Evolutionary conservation across 2,797 vertebrate species (phyloP).

Genomic region (Picus viridis): DNA sequence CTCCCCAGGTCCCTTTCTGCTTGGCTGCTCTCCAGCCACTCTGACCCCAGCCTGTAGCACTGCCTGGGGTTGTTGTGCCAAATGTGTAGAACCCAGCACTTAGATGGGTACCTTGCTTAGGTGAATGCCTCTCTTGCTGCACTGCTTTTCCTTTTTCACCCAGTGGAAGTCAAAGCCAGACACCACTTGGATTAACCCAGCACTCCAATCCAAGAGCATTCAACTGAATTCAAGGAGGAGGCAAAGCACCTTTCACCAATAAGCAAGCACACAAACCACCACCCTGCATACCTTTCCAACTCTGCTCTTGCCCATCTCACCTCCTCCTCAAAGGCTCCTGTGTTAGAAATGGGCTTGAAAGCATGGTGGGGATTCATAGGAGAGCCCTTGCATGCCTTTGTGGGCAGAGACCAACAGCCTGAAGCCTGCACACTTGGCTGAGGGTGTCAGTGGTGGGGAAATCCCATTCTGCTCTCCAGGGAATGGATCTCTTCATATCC

Average conservation of each 20-base stretch:
- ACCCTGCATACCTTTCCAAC: not conserved
- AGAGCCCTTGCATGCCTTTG: not conserved
- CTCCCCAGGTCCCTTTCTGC: not conserved
- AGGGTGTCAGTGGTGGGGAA: not conserved
- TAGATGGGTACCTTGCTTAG: not conserved
- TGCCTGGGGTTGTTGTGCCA: no score
- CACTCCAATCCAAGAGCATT: not conserved
- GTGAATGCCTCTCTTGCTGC: fast-evolving
- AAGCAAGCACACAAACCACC: not conserved
- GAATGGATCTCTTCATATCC: not conserved
- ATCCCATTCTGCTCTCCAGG: not conserved
- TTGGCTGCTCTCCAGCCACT: no score
- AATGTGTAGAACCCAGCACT: no score
- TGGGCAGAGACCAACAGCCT: not conserved
- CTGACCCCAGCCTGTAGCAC: no score
- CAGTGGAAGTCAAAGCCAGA: not conserved
- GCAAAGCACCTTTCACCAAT: not conserved
- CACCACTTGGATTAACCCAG: not conserved
- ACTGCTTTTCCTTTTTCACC: not conserved
- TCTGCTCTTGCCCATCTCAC: not conserved
- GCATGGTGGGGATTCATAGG: fast-evolving
- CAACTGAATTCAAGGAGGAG: not conserved
- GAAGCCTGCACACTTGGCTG: not conserved
- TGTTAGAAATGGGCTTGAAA: not conserved
- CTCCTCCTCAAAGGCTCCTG: not conserved